phyloP scores from a whole-genome alignment of 2,888 invertebrate species.

The Eugnorisma glareosa region DNA sequence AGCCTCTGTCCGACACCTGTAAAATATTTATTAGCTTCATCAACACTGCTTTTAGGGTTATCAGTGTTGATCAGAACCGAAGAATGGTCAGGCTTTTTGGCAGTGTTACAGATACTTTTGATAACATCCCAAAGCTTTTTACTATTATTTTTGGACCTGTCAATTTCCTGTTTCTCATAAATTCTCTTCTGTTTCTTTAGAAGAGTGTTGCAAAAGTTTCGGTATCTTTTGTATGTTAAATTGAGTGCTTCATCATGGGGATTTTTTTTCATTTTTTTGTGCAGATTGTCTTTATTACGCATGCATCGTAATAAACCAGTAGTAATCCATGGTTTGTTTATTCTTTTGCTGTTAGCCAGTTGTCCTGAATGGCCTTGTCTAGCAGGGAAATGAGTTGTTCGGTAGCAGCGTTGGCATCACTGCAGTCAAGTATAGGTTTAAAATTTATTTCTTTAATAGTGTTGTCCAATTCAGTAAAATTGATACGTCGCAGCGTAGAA shows the following conservation, averaged over 20 bases:
- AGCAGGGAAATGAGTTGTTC: not conserved
- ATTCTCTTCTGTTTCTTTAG: not conserved
- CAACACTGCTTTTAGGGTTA: not conserved
- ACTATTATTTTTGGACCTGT: not conserved
- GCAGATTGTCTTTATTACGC: not conserved
- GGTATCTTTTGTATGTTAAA: not conserved
- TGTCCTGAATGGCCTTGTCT: not conserved
- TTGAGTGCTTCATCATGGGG: not conserved
- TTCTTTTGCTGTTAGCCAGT: not conserved
- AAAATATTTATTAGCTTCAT: not conserved
- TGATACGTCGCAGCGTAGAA: not conserved
- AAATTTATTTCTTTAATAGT: not conserved
- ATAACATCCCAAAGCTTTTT: not conserved
- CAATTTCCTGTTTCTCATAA: not conserved
- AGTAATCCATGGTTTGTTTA: constrained; percentile 3
- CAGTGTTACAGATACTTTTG: not conserved
- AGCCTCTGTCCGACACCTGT: not conserved
- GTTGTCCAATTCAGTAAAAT: not conserved
- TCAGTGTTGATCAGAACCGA: not conserved
- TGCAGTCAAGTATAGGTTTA: not conserved
- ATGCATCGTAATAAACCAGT: not conserved
- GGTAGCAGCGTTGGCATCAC: not conserved
- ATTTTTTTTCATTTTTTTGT: not conserved
- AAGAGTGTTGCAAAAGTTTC: not conserved
- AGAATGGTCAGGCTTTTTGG: not conserved